Base-by-base conservation (phyloP, 2,113 vertebrate species). In the Paedocypris sp. region DNA sequence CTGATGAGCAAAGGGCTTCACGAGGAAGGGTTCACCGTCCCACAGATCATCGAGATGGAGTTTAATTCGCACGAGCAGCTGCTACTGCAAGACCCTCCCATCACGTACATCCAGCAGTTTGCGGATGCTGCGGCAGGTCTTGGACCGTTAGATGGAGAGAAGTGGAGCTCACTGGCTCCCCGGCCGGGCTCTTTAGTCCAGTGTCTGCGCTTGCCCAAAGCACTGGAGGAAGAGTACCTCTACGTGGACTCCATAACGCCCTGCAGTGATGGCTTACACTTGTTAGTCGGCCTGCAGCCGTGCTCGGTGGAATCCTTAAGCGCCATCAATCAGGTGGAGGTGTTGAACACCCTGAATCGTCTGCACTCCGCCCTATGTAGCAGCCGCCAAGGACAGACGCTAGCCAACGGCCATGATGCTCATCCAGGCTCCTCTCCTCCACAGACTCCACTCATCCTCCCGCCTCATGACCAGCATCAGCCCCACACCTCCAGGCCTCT, bases 1-100 rank as follows among this genome's bases (percentile, higher is more conserved):
- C 83, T 97, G 48, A 93, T 97, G 90, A 91, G 89, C 80, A 99
- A 99, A 80, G 92, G 91, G 64, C 87, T 98, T 64, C 94, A 98
- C 0, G 96, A 99, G 69, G 94, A 99, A 69, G 92, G 91, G 75
- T 99, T 99, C 77, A 96, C 93, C 3, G 91, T 99, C 75, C 96
- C 96, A 1, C 96, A 99, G 80, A 98, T 98, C 64, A 98, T 99
- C 64, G 96, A 97, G 73, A 97, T 99, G 94, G 96, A 99, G 75
- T 88, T 98, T 49, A 94, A 99, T 78, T 90, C 88, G 29, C 96
- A 99, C 20, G 94, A 98, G 48, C 95, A 99, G 75, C 80, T 99
- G 51, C 84, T 99, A 46, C 86, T 99, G 16, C 94, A 99, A 85
- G 96, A 99, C 69, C 96, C 94, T 1, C 94, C 93, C 56, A 92